Percentiles rank a stretch among this genome's conserved stretches.
Conservation (phyloP, 2,888 invertebrate species). For the Rosalia funebris region DNA sequence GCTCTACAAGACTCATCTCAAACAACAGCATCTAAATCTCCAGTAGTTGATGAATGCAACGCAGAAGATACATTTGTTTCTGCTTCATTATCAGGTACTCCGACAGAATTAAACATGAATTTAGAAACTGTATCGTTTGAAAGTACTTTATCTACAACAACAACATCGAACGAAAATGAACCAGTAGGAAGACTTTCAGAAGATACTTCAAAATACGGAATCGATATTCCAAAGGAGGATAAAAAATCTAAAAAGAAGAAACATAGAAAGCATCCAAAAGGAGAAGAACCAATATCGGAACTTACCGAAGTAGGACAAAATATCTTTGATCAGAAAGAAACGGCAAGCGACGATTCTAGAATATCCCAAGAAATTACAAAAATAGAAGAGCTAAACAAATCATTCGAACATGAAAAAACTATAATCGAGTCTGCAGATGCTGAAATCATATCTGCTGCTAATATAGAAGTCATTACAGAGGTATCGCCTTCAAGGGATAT, state of each 20-base stretch:
- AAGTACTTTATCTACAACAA: neutral
- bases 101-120: neutral
- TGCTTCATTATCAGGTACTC: neutral
- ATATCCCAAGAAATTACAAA: too few relatives aligned
- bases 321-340: too few relatives aligned
- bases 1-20: too few relatives aligned
- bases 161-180: neutral
- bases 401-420: too few relatives aligned
- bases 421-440: too few relatives aligned
- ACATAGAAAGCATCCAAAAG: slow-evolving; percentile 40
- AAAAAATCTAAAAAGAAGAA: slow-evolving; percentile 37
- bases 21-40: too few relatives aligned
- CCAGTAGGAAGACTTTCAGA: neutral
- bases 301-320: slow-evolving; percentile 42
- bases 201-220: neutral
- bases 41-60: neutral
- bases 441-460: too few relatives aligned
- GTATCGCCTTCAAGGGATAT: neutral
- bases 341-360: too few relatives aligned
- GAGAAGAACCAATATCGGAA: slow-evolving; percentile 40
- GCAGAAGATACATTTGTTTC: neutral
- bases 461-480: neutral
- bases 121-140: too few relatives aligned
- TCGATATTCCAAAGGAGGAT: neutral
- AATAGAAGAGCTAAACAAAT: too few relatives aligned